Percentiles rank a stretch among this genome's conserved stretches.
phyloP scores from a whole-genome alignment of 1,140 invertebrate species.

The Pollicipes pollicipes region DNA sequence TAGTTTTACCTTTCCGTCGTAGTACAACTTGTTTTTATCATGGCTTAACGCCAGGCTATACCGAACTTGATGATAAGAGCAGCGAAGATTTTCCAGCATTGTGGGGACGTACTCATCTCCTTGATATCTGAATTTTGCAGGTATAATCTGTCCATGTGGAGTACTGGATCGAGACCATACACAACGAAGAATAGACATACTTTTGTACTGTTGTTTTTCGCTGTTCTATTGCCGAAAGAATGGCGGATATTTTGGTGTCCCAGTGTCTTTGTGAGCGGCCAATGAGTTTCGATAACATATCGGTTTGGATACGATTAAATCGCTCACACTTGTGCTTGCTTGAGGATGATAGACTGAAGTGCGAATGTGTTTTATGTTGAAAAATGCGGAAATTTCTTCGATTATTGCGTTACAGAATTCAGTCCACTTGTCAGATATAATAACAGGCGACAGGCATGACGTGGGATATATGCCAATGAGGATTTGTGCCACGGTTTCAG shows the following conservation, averaged over 20 bases:
- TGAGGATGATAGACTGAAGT: not conserved
- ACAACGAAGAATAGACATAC: not conserved
- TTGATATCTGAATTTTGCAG: not conserved
- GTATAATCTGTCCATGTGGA: not conserved
- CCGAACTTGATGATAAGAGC: no score
- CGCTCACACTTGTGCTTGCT: not conserved
- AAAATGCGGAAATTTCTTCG: not conserved
- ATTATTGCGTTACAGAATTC: not conserved
- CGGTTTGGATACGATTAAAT: not conserved
- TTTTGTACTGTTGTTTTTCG: not conserved
- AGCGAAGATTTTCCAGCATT: no score
- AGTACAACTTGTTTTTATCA: no score
- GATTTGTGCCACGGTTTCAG: not conserved
- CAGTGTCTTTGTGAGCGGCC: not conserved
- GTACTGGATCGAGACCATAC: not conserved
- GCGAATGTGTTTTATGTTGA: not conserved
- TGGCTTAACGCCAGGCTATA: no score
- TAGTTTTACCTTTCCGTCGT: no score
- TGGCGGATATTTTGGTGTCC: not conserved
- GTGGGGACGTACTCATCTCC: not conserved
- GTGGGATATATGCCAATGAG: not conserved
- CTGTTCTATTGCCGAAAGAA: not conserved
- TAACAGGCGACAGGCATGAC: not conserved
- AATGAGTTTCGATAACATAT: not conserved
- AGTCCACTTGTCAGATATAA: not conserved